Percentiles rank a stretch among this genome's conserved stretches.
These are phyloP conservation scores for Drosophila anceps DNA, from an alignment of 2,888 invertebrate species.

Conservation along the genomic window DNA sequence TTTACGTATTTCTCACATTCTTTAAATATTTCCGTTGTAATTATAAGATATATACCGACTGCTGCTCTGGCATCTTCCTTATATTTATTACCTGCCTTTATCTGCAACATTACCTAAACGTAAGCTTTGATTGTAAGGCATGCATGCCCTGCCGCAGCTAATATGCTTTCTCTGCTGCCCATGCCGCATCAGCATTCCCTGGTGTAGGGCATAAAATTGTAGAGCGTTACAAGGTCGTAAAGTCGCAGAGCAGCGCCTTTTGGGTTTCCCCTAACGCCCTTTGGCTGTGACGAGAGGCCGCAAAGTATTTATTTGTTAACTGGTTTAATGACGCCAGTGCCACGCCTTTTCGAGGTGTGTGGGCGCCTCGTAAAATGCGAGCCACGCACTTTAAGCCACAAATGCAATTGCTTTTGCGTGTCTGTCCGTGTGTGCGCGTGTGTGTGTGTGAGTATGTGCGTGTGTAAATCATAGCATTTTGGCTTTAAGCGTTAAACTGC, in stretches of 20 bases:
- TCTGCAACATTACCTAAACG: conserved; percentile 12
- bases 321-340: conserved; percentile 78
- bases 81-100: conserved; percentile 22
- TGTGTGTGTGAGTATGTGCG: conserved; percentile 36
- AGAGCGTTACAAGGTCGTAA: conserved; percentile 49
- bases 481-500: conserved; percentile 79
- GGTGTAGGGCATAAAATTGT: conserved; percentile 39
- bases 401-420: conserved; percentile 60
- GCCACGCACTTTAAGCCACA: conserved; percentile 76
- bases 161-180: conserved; percentile 15
- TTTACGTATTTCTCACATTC: neutral
- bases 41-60: conserved; percentile 8
- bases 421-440: conserved; percentile 23
- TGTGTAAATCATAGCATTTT: conserved; percentile 77
- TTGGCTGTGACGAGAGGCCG: conserved; percentile 41
- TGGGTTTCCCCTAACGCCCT: neutral
- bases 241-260: conserved; percentile 37
- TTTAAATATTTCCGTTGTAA: conserved; percentile 9
- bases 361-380: conserved; percentile 61
- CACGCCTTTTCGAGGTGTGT: conserved; percentile 26
- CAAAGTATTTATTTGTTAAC: conserved; percentile 79
- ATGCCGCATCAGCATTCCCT: conserved; percentile 30
- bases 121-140: conserved; percentile 20
- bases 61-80: neutral
- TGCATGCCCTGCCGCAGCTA: conserved; percentile 21